A percentile compares a stretch with the other conserved stretches of the same genome.
Conservation (phyloP, 2,113 vertebrate genomes). For the Burhinus bistriatus region DNA sequence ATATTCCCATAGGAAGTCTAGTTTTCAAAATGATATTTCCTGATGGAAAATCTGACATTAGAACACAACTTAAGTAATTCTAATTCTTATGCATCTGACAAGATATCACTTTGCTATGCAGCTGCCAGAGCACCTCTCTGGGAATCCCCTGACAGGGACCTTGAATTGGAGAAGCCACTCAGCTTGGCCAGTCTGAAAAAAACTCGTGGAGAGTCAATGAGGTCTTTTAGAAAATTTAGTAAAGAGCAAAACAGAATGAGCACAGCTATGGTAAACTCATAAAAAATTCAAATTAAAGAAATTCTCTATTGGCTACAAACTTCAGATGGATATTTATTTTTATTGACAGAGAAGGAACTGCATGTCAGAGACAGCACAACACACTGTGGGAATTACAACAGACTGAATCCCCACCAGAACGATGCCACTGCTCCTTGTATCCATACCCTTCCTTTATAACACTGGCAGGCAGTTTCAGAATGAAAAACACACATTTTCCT, state of each 20-base stretch:
- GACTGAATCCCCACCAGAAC: not conserved
- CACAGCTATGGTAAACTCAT: not conserved
- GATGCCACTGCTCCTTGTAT: not conserved
- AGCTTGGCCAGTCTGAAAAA: not conserved
- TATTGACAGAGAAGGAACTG: not conserved
- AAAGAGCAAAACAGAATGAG: not conserved
- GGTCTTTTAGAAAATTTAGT: not conserved
- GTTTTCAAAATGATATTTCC: not conserved
- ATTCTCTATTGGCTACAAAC: not conserved
- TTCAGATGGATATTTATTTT: not conserved
- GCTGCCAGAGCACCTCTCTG: not conserved
- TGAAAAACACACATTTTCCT: not conserved
- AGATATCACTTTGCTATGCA: not conserved
- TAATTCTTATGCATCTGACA: not conserved
- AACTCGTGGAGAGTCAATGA: fast-evolving
- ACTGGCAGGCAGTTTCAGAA: not conserved
- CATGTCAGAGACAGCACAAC: not conserved
- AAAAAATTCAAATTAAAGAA: not conserved
- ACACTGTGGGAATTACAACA: not conserved
- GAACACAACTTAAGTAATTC: not conserved
- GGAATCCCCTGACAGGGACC: not conserved
- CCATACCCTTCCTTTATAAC: not conserved
- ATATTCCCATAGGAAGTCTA: not conserved
- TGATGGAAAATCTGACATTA: slow-evolving; percentile 3
- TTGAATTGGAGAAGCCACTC: not conserved